phyloP scores from a whole-genome alignment of 1,140 invertebrate genomes.

The Caenorhabditis latens region DNA sequence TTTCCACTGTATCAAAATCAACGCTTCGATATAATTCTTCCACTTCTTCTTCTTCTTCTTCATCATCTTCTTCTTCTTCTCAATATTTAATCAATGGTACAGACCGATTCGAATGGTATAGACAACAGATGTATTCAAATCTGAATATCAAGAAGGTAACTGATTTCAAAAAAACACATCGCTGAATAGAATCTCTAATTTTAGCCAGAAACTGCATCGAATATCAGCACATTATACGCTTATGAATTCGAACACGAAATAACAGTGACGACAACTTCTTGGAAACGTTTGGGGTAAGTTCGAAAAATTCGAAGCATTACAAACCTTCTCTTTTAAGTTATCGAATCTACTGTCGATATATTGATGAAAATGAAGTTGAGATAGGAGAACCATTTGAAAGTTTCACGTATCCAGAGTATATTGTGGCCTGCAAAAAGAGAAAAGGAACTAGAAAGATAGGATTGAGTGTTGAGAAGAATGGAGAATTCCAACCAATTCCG shows the following conservation, averaged over 20 bases:
- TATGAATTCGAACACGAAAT: conserved; percentile 21
- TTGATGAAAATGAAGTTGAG: neutral
- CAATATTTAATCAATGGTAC: neutral
- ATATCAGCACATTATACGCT: neutral
- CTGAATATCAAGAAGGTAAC: neutral
- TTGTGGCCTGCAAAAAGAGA: neutral
- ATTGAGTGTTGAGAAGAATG: neutral
- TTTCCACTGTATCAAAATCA: neutral
- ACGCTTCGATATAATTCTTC: neutral
- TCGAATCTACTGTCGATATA: neutral
- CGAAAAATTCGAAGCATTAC: neutral
- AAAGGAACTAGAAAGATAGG: neutral
- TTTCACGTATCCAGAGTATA: conserved; percentile 4
- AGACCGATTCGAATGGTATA: neutral
- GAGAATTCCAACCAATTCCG: neutral
- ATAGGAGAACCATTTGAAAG: conserved; percentile 1
- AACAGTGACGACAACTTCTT: neutral
- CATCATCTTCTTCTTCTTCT: too few species aligned
- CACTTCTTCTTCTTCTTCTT: too few species aligned
- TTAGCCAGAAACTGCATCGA: neutral
- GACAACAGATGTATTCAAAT: neutral
- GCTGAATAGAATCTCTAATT: neutral
- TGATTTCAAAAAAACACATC: neutral
- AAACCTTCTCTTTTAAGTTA: neutral
- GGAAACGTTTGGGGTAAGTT: neutral